These are phyloP conservation scores for Micromussa lordhowensis DNA, from an alignment of 92 coral and sea anemone genomes.

Conservation along the genomic window DNA sequence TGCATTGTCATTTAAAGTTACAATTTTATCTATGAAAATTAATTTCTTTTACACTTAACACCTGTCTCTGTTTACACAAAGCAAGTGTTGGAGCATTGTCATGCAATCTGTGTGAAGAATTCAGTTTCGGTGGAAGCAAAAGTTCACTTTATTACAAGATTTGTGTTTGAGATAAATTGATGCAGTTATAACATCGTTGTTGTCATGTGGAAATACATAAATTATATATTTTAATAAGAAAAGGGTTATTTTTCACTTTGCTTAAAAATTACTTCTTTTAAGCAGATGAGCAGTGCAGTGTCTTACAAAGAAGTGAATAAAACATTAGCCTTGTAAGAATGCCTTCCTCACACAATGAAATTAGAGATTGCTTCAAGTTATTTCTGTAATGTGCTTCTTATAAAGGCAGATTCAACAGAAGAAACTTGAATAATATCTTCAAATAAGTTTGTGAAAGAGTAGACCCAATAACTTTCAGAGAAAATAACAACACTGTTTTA, in stretches of 20 bases:
- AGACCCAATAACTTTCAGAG: too few relatives aligned
- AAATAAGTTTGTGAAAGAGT: too few relatives aligned
- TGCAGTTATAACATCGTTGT: not conserved
- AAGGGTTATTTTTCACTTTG: not conserved
- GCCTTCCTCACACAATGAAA: not conserved
- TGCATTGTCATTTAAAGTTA: not conserved
- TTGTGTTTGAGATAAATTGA: not conserved
- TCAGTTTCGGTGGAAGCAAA: not conserved
- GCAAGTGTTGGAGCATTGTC: not conserved
- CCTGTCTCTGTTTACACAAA: constrained; percentile 5
- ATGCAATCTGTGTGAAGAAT: constrained; percentile 2
- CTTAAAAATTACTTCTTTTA: not conserved
- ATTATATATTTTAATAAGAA: not conserved
- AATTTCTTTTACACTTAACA: not conserved
- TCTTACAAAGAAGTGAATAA: not conserved
- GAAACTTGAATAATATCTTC: not conserved
- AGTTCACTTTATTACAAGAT: not conserved
- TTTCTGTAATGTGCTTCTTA: not conserved
- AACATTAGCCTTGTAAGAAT: not conserved
- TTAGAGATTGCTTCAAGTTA: not conserved
- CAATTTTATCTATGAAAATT: not conserved
- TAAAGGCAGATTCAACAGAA: not conserved
- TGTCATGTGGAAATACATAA: not conserved
- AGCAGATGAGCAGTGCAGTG: not conserved
- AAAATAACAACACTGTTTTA: too few relatives aligned